These are phyloP conservation scores for Lanistes nyassanus DNA, from an alignment of 1,140 invertebrate genomes.

Conservation along the genomic window DNA sequence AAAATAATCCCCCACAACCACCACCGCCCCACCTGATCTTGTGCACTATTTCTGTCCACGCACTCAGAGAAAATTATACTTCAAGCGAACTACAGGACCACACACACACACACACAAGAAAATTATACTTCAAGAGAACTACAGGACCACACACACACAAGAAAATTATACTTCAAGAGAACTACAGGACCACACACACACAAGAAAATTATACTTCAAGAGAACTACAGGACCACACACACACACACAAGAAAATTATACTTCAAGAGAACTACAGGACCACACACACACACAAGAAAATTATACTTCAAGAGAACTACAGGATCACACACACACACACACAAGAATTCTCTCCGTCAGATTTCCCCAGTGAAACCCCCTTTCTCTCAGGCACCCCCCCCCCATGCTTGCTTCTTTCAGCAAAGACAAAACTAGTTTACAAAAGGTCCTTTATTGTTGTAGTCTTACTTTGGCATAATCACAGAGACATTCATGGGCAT, in stretches of 20 bases:
- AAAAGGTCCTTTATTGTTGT: not conserved
- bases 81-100: too few relatives aligned
- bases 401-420: not conserved
- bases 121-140: too few relatives aligned
- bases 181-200: not conserved
- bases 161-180: too few relatives aligned
- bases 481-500: slow-evolving; percentile 15
- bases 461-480: not conserved
- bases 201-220: not conserved
- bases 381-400: not conserved
- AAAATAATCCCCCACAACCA: too few relatives aligned
- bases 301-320: not conserved
- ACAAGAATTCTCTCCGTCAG: not conserved
- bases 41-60: too few relatives aligned
- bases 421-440: not conserved
- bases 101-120: slow-evolving; percentile 6
- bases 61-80: too few relatives aligned
- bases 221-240: not conserved
- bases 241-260: not conserved
- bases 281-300: slow-evolving; percentile 11
- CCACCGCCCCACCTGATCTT: too few relatives aligned
- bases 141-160: too few relatives aligned
- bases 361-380: not conserved
- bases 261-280: not conserved
- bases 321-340: slow-evolving; percentile 5